Conservation (phyloP, 2,113 vertebrate species). For the Sinocyclocheilus grahami region DNA sequence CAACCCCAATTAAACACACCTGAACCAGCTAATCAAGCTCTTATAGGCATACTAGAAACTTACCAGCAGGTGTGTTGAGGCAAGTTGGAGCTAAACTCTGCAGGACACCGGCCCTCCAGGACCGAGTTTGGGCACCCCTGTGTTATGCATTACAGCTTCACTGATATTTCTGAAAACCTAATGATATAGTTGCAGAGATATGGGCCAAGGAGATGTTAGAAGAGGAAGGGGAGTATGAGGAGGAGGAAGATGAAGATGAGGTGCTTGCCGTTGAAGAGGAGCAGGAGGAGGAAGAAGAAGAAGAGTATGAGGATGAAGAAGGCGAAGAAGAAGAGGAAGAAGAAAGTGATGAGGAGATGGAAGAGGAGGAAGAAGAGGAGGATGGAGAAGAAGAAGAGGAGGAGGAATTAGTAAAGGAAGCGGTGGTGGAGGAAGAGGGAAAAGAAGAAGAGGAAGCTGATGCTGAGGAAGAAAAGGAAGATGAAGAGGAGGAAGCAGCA, state of each 20-base stretch:
- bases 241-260: constrained; percentile 5
- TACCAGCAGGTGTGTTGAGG: too few relatives aligned
- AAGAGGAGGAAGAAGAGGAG: neutral
- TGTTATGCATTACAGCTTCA: too few relatives aligned
- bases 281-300: neutral
- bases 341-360: neutral
- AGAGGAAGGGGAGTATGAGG: neutral
- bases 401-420: neutral
- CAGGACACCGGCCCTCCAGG: too few relatives aligned
- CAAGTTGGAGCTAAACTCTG: too few relatives aligned
- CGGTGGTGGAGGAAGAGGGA: neutral
- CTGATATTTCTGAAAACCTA: too few relatives aligned
- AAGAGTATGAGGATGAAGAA: neutral
- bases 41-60: too few relatives aligned
- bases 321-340: neutral
- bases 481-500: neutral
- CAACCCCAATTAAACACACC: too few relatives aligned
- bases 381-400: neutral
- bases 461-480: neutral
- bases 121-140: too few relatives aligned
- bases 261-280: neutral
- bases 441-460: neutral
- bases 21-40: too few relatives aligned
- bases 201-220: constrained; percentile 56
- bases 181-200: constrained; percentile 57